Percentiles rank a stretch among this genome's conserved stretches.
Evolutionary conservation across 2,888 invertebrate genomes (phyloP).

Genomic region (Busseola fusca): DNA sequence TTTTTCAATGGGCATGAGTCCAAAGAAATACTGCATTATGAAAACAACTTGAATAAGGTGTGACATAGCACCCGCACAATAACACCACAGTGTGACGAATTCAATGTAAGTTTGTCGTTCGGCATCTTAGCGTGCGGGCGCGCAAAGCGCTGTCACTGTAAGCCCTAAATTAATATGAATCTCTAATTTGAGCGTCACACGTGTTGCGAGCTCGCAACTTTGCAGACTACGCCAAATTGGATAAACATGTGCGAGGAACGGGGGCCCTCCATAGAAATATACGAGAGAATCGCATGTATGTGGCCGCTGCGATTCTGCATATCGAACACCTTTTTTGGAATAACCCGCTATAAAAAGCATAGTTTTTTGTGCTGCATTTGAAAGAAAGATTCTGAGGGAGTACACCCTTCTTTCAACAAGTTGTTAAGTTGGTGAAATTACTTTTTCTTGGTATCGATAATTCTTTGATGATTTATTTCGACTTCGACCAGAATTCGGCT

Average conservation of each 20-base stretch:
- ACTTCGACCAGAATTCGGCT: background rate
- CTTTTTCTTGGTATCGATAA: background rate
- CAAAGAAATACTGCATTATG: background rate
- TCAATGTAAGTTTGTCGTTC: conserved; percentile 72
- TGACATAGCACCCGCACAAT: conserved; percentile 54
- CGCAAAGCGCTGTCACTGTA: conserved; percentile 78
- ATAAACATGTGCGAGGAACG: conserved; percentile 86
- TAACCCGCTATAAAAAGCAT: background rate
- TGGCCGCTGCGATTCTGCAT: conserved; percentile 27
- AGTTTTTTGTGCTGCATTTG: background rate
- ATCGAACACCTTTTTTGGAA: conserved; percentile 23
- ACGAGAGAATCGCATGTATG: conserved; percentile 60
- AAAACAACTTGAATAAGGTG: background rate
- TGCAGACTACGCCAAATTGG: conserved; percentile 88
- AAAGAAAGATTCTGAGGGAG: background rate
- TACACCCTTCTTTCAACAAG: background rate
- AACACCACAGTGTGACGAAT: conserved; percentile 69
- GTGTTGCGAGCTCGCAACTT: conserved; percentile 88
- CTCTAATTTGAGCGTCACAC: conserved; percentile 87
- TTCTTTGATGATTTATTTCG: background rate
- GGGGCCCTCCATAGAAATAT: conserved; percentile 63
- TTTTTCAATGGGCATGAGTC: background rate
- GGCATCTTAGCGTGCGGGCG: conserved; percentile 70
- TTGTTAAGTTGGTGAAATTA: background rate
- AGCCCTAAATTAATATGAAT: conserved; percentile 88